Evolutionary conservation across 2,888 invertebrate species (phyloP), one percentile per base, ranked within the genome.

Genomic region (Stegana nigrithorax): DNA sequence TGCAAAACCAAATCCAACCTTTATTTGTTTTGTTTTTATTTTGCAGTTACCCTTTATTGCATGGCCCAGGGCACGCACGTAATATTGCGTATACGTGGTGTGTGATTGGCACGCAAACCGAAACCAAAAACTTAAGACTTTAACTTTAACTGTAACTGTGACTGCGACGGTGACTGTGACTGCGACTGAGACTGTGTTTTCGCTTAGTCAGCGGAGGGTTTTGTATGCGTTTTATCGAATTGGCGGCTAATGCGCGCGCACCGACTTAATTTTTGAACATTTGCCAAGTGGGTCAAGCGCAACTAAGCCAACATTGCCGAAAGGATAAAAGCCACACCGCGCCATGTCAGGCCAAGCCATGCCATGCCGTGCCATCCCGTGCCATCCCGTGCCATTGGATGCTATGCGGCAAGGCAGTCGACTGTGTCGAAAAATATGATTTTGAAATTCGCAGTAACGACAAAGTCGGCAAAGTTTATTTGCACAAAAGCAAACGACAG

Each of bases 241-340:
- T 55, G 32, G 36, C 53, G 47, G 23, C 19, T 21, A 23, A 8
- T 64, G 45, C 42, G 21, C 56, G 59, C 44, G n/a, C 27, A 27
- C 21, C 21, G 29, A n/a, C n/a, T n/a, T n/a, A 29, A 59, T 47
- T 59, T n/a, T 59, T 65, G 66, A 64, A 65, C 19, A 42, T 53
- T n/a, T 68, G 71, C 73, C 75, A 76, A 78, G 72, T 73, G 74
- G 78, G 75, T 73, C 76, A 69, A 55, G 42, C 55, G 29, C 55
- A 25, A n/a, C 39, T 39, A 39, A 32, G 32, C n/a, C 32, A 32
- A 32, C n/a, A n/a, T n/a, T n/a, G 32, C 32, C 32, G 32, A 32
- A 39, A 39, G n/a, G n/a, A n/a, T n/a, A n/a, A n/a, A n/a, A n/a
- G n/a, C n/a, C n/a, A n/a, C n/a, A n/a, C n/a, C n/a, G n/a, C n/a